phyloP scores from a whole-genome alignment of 2,113 vertebrate species.

The Nothobranchius kuhntae region DNA sequence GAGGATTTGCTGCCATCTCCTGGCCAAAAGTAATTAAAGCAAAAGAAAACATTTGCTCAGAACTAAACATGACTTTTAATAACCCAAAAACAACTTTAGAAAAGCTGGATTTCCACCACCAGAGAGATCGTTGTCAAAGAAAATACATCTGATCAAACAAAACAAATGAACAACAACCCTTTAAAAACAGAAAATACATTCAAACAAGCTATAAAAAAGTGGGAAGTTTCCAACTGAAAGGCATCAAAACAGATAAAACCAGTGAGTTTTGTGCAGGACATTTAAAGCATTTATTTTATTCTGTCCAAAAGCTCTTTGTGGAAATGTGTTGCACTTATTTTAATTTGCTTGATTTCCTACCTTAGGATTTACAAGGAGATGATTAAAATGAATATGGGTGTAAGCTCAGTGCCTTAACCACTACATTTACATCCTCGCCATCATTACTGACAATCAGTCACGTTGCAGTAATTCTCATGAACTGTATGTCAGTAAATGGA shows the following conservation, averaged over 20 bases:
- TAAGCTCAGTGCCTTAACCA: not conserved
- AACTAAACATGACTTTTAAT: slow-evolving; percentile 36
- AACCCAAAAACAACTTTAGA: slow-evolving; percentile 23
- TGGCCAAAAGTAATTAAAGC: slow-evolving; percentile 28
- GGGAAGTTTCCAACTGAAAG: slow-evolving; percentile 9
- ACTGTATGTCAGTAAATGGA: slow-evolving; percentile 1
- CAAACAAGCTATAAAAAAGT: slow-evolving; percentile 31
- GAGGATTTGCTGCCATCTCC: slow-evolving; percentile 59
- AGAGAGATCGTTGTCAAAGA: slow-evolving; percentile 2
- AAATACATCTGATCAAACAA: not conserved
- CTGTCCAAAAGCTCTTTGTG: not conserved
- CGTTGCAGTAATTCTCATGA: not conserved
- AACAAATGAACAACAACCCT: slow-evolving; percentile 17
- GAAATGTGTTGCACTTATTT: slow-evolving; percentile 3
- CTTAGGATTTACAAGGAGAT: slow-evolving; percentile 8
- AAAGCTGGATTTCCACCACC: slow-evolving; percentile 19
- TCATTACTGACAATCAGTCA: not conserved
- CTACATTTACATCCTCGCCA: not conserved
- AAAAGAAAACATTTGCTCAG: not conserved
- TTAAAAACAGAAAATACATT: slow-evolving; percentile 32
- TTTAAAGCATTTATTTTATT: not conserved
- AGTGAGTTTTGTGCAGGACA: slow-evolving; percentile 4
- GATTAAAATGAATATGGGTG: not conserved
- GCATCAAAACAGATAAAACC: not conserved
- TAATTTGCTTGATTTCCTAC: slow-evolving; percentile 13